Conservation (phyloP, 2,888 invertebrate genomes). For the Lepeophtheirus nordmannii region DNA sequence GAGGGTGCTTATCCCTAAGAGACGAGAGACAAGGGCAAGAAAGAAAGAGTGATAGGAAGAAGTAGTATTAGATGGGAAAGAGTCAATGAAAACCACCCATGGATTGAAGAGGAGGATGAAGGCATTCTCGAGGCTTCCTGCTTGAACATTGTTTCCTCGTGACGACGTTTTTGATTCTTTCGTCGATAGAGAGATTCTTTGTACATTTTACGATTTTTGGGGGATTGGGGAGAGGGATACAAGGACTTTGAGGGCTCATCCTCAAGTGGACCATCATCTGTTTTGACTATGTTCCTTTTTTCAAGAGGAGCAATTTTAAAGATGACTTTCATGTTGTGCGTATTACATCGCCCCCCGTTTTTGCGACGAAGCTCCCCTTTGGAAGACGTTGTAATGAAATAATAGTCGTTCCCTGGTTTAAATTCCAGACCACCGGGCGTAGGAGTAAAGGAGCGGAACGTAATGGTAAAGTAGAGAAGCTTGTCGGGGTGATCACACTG, state of each 20-base stretch:
- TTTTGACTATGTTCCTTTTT: neutral
- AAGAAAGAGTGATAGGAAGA: too few relatives aligned
- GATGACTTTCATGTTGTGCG: conserved; percentile 86
- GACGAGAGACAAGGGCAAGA: too few relatives aligned
- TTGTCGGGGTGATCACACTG: conserved; percentile 89
- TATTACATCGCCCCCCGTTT: conserved; percentile 75
- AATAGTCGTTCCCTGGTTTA: conserved; percentile 83
- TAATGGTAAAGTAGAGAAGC: conserved; percentile 86
- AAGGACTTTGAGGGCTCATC: neutral
- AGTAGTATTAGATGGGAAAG: too few relatives aligned
- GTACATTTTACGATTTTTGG: neutral
- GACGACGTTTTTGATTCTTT: neutral
- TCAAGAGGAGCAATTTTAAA: conserved; percentile 54
- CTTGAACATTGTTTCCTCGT: conserved; percentile 17
- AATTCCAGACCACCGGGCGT: conserved; percentile 88
- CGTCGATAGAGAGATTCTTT: neutral
- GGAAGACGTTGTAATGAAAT: conserved; percentile 78
- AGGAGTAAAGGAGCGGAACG: conserved; percentile 86
- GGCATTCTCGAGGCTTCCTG: conserved; percentile 24
- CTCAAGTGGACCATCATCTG: neutral
- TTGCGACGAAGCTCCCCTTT: conserved; percentile 76
- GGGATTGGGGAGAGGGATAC: neutral
- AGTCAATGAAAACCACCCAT: too few relatives aligned
- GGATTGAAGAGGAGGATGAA: neutral
- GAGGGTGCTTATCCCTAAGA: too few relatives aligned